These are phyloP conservation scores for Apotomis capreana DNA, from an alignment of 2,888 invertebrate species.

Conservation along the genomic window DNA sequence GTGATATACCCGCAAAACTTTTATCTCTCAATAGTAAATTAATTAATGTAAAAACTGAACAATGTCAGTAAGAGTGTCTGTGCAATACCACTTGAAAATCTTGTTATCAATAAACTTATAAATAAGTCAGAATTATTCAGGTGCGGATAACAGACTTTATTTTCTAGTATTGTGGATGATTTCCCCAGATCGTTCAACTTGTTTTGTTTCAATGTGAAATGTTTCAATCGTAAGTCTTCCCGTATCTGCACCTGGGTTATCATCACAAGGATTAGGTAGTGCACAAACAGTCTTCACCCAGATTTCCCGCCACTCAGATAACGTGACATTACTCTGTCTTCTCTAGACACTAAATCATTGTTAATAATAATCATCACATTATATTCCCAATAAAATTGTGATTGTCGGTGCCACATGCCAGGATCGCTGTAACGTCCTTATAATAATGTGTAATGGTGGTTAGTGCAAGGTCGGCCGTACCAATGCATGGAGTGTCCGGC, in stretches of 20 bases:
- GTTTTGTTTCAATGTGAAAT: not conserved
- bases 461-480: constrained; percentile 83
- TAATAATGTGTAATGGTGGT: constrained; percentile 48
- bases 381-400: constrained; percentile 45
- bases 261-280: not conserved
- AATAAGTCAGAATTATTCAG: too few species aligned
- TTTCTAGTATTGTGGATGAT: too few species aligned
- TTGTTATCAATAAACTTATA: too few species aligned
- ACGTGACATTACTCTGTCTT: constrained; percentile 23
- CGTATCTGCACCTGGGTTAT: not conserved
- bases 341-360: constrained; percentile 43
- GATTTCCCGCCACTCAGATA: constrained; percentile 12
- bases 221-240: not conserved
- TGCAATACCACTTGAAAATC: not conserved
- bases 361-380: constrained; percentile 35
- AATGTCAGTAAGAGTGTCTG: not conserved
- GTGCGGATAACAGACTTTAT: too few species aligned
- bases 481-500: constrained; percentile 84
- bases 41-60: not conserved
- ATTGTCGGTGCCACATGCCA: constrained; percentile 80
- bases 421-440: constrained; percentile 47
- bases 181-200: too few species aligned
- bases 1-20: not conserved
- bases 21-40: not conserved
- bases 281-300: not conserved